phyloP scores from a whole-genome alignment of 1,140 invertebrate genomes.

The Andricus grossulariae region DNA sequence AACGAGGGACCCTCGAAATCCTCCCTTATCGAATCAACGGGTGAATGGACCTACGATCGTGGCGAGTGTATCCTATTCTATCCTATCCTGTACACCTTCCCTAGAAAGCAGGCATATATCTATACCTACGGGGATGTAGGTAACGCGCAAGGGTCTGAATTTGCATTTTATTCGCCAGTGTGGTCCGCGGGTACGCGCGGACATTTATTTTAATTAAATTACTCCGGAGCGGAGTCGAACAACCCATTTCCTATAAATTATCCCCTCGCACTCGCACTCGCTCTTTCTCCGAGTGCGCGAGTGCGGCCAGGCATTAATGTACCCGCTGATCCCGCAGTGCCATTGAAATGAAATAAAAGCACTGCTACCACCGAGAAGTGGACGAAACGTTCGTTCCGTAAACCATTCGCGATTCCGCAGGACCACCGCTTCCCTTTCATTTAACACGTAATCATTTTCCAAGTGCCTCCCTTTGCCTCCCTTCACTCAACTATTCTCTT shows the following conservation, averaged over 20 bases:
- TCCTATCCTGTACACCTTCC: slow-evolving; percentile 46
- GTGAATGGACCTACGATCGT: slow-evolving; percentile 67
- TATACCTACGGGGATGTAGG: slow-evolving; percentile 53
- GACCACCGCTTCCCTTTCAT: slow-evolving; percentile 68
- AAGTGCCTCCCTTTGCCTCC: slow-evolving; percentile 49
- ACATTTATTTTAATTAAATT: slow-evolving; percentile 78
- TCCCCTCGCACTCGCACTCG: slow-evolving; percentile 62
- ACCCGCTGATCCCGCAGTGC: slow-evolving; percentile 72
- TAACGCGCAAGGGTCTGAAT: slow-evolving; percentile 73
- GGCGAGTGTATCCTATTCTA: slow-evolving; percentile 46
- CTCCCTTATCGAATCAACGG: slow-evolving; percentile 73
- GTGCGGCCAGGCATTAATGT: slow-evolving; percentile 72
- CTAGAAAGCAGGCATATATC: slow-evolving; percentile 46
- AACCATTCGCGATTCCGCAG: slow-evolving; percentile 62
- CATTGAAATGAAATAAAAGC: slow-evolving; percentile 76
- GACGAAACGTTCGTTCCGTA: slow-evolving; percentile 57
- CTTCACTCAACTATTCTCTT: slow-evolving; percentile 17
- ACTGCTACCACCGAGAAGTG: slow-evolving; percentile 58
- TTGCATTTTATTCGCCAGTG: slow-evolving; percentile 76
- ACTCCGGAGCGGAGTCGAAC: slow-evolving; percentile 74
- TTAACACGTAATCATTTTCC: slow-evolving; percentile 72
- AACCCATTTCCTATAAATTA: slow-evolving; percentile 78
- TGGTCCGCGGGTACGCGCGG: slow-evolving; percentile 65
- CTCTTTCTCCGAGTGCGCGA: slow-evolving; percentile 51
- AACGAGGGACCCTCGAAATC: slow-evolving; percentile 59